These are phyloP conservation scores for Progne subis DNA, from an alignment of 2,113 vertebrate species.

Conservation along the genomic window DNA sequence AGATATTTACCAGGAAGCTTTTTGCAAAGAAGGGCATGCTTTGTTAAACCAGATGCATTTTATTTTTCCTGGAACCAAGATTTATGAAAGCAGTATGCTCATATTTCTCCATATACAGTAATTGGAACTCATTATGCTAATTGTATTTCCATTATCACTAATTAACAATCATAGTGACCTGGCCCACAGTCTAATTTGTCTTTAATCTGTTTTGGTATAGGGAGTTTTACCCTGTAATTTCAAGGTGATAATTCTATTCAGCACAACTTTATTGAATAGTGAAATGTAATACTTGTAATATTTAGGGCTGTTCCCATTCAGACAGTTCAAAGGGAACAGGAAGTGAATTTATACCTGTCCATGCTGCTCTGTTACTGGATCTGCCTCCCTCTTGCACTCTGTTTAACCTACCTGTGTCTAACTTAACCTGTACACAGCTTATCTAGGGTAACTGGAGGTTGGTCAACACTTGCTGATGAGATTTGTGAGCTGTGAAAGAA, in stretches of 20 bases:
- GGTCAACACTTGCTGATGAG: conserved; percentile 32
- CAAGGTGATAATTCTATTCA: conserved; percentile 86
- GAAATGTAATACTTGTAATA: conserved; percentile 74
- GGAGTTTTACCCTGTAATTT: conserved; percentile 84
- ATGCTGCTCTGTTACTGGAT: not conserved
- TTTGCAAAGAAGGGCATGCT: conserved; percentile 74
- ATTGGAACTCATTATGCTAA: conserved; percentile 88
- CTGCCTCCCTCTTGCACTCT: not conserved
- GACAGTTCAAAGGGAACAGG: conserved; percentile 35
- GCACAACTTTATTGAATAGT: conserved; percentile 77
- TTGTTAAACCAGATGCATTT: conserved; percentile 82
- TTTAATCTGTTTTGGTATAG: conserved; percentile 85
- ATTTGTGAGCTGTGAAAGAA: conserved; percentile 25
- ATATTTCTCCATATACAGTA: conserved; percentile 85
- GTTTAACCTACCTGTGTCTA: not conserved
- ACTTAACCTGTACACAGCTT: not conserved
- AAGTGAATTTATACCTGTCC: conserved; percentile 29
- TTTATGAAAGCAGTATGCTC: conserved; percentile 82
- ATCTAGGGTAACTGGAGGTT: not conserved
- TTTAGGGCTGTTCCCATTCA: conserved; percentile 42
- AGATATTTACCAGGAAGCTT: conserved; percentile 73
- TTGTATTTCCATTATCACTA: conserved; percentile 87
- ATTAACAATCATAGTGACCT: conserved; percentile 90
- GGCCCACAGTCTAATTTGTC: conserved; percentile 88
- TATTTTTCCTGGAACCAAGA: conserved; percentile 82